These are phyloP conservation scores for Synaphobranchus kaupii DNA, from an alignment of 2,797 vertebrate species.

Conservation along the genomic window DNA sequence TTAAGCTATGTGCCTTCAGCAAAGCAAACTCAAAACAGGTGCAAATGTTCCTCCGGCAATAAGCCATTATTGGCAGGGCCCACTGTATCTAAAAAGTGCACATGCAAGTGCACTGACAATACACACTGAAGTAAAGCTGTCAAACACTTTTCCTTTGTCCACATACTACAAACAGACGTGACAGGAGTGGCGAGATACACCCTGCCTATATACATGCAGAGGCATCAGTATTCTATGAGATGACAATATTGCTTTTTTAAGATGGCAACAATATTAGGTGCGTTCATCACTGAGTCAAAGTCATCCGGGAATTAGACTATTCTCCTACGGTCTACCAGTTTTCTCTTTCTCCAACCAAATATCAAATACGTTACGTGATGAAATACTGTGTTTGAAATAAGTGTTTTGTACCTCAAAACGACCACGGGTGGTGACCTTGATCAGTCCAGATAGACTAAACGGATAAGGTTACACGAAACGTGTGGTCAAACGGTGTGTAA, in stretches of 20 bases:
- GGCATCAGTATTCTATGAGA: not conserved
- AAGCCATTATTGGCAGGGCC: not conserved
- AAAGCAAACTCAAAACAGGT: not conserved
- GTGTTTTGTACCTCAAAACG: not conserved
- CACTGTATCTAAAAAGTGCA: not conserved
- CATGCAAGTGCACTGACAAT: not conserved
- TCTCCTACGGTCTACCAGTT: not conserved
- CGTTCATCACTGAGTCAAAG: not conserved
- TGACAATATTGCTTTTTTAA: not conserved
- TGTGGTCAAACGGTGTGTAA: not conserved
- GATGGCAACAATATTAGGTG: not conserved
- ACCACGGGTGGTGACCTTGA: constrained; percentile 7
- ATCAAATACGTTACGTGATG: not conserved
- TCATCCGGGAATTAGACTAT: not conserved
- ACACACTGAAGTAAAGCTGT: not conserved
- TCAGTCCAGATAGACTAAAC: not conserved
- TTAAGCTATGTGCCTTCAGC: not conserved
- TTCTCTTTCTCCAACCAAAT: not conserved
- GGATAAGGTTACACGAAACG: not conserved
- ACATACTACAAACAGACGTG: not conserved
- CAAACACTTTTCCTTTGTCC: not conserved
- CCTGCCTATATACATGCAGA: not conserved
- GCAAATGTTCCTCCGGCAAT: not conserved
- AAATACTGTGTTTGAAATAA: not conserved
- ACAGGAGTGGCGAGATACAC: not conserved